These are phyloP conservation scores for Drosophila melanica DNA, from an alignment of 1,140 invertebrate genomes.

Conservation along the genomic window DNA sequence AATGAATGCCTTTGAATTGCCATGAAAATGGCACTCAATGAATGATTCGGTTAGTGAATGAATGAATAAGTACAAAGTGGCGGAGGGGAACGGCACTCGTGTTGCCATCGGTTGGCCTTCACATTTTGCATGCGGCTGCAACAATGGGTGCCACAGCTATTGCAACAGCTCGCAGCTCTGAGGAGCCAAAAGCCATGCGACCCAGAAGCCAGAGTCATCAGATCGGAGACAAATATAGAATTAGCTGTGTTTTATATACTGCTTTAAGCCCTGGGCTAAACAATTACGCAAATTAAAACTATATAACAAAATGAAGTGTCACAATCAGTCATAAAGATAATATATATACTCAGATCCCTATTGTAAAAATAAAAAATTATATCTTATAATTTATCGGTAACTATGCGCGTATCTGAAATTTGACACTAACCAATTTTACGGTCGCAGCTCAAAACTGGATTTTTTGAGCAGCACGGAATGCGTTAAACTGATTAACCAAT, in stretches of 20 bases:
- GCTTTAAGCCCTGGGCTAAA: background rate
- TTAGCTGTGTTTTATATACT: slow-evolving; percentile 16
- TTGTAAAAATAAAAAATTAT: background rate
- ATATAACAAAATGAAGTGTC: slow-evolving; percentile 14
- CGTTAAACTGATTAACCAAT: slow-evolving; percentile 65
- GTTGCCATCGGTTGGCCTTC: slow-evolving; percentile 65
- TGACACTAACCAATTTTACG: slow-evolving; percentile 52
- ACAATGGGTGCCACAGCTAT: slow-evolving; percentile 53
- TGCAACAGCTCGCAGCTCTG: slow-evolving; percentile 53
- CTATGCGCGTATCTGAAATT: slow-evolving; percentile 15
- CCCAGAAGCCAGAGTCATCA: slow-evolving; percentile 34
- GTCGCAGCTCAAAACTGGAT: slow-evolving; percentile 30
- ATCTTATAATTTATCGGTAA: background rate
- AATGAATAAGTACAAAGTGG: slow-evolving; percentile 16
- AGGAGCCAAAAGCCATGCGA: slow-evolving; percentile 19
- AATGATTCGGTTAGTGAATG: slow-evolving; percentile 34
- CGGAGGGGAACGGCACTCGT: background rate
- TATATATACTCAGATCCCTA: background rate
- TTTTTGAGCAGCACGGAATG: slow-evolving; percentile 45
- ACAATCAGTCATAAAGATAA: slow-evolving; percentile 23
- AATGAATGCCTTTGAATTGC: slow-evolving; percentile 43
- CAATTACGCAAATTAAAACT: slow-evolving; percentile 30
- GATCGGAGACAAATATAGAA: slow-evolving; percentile 22
- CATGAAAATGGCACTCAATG: slow-evolving; percentile 43
- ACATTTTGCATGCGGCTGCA: slow-evolving; percentile 66